Percentiles rank a stretch among this genome's conserved stretches.
Evolutionary conservation across 2,888 invertebrate species (phyloP).

Genomic region (Shargacucullia verbasci): DNA sequence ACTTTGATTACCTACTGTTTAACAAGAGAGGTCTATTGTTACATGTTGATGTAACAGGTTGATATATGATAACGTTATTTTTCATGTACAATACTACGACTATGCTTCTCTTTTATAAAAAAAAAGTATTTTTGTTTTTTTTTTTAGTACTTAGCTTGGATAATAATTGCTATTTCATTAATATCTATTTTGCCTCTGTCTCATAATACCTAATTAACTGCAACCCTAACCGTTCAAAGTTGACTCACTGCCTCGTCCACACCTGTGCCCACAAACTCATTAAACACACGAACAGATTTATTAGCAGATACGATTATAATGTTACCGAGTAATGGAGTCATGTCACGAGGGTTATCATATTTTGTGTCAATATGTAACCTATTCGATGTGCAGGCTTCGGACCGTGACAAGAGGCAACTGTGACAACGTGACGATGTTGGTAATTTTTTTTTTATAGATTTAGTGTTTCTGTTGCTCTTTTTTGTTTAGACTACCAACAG

Average conservation of each 20-base stretch:
- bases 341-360: slow-evolving; percentile 58
- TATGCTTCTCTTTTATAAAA: too few relatives aligned
- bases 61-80: too few relatives aligned
- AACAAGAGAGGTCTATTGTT: too few relatives aligned
- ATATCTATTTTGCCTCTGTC: too few relatives aligned
- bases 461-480: neutral
- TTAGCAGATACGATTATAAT: slow-evolving; percentile 54
- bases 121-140: too few relatives aligned
- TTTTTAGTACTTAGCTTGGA: too few relatives aligned
- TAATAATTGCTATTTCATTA: too few relatives aligned
- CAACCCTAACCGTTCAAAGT: slow-evolving; percentile 6
- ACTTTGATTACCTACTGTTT: too few relatives aligned
- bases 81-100: too few relatives aligned
- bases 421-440: neutral
- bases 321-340: slow-evolving; percentile 51
- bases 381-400: neutral
- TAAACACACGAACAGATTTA: slow-evolving; percentile 63
- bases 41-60: too few relatives aligned
- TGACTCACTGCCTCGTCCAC: slow-evolving; percentile 6
- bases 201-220: neutral
- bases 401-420: neutral
- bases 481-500: neutral
- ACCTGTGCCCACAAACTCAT: slow-evolving; percentile 34
- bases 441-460: too few relatives aligned
- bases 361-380: slow-evolving; percentile 12